A percentile compares a stretch with the other conserved stretches of the same genome.
These are phyloP conservation scores for Papilio elwesi DNA, from an alignment of 2,888 invertebrate genomes.

Conservation along the genomic window DNA sequence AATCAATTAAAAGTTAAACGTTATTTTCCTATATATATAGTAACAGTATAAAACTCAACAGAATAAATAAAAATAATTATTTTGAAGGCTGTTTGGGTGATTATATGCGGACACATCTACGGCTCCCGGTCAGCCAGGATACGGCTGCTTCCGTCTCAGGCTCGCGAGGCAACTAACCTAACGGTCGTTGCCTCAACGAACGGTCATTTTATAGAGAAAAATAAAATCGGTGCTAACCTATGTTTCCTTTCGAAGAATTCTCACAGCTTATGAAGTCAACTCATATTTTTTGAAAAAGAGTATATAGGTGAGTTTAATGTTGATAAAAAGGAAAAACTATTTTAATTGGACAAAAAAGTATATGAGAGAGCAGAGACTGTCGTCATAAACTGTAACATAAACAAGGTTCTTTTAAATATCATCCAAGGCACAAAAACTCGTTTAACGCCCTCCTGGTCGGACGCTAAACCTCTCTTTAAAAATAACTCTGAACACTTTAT, in stretches of 20 bases:
- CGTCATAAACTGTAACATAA: slow-evolving; percentile 11
- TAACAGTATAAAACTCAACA: slow-evolving; percentile 1
- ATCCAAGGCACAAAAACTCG: slow-evolving; percentile 9
- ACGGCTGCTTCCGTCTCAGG: slow-evolving; percentile 74
- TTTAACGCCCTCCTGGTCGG: slow-evolving; percentile 10
- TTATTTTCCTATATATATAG: slow-evolving; percentile 1
- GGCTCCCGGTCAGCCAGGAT: slow-evolving; percentile 67
- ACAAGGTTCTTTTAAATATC: slow-evolving; percentile 18
- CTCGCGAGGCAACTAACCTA: slow-evolving; percentile 58
- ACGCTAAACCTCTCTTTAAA: slow-evolving; percentile 2
- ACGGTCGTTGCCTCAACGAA: slow-evolving; percentile 62
- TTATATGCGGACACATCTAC: slow-evolving; percentile 59
- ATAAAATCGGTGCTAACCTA: slow-evolving; percentile 46
- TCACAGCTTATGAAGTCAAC: background rate
- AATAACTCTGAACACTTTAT: slow-evolving; percentile 16
- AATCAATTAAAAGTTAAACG: background rate
- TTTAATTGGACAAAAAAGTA: background rate
- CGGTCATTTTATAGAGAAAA: slow-evolving; percentile 50
- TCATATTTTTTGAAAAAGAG: background rate
- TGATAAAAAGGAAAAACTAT: background rate
- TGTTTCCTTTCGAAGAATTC: background rate
- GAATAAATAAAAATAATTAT: background rate
- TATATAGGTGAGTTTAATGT: background rate
- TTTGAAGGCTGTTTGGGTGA: slow-evolving; percentile 47
- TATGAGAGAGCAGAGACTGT: slow-evolving; percentile 41